Percentiles rank a stretch among this genome's conserved stretches.
Conservation (phyloP, 2,797 vertebrate species). For the Channa striata region DNA sequence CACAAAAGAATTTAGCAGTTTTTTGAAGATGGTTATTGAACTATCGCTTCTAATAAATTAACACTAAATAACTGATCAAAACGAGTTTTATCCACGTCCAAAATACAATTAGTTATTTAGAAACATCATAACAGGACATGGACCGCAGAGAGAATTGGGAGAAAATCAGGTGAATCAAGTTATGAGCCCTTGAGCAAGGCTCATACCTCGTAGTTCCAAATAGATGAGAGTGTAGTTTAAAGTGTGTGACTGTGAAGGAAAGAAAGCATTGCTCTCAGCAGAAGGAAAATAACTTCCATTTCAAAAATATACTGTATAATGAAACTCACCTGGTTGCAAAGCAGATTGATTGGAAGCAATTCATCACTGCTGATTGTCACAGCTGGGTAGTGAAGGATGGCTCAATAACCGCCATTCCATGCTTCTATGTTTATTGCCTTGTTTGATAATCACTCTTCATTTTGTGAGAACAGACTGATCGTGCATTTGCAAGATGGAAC, state of each 20-base stretch:
- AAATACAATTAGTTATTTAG: constrained; percentile 2
- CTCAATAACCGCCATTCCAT: constrained; percentile 57
- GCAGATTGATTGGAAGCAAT: constrained; percentile 44
- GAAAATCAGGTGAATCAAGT: not conserved
- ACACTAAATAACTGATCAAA: not conserved
- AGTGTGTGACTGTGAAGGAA: not conserved
- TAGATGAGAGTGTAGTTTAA: not conserved
- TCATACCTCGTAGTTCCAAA: too few relatives aligned
- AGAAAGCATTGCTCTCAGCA: not conserved
- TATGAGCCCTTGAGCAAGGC: not conserved
- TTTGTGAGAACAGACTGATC: constrained; percentile 40
- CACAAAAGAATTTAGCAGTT: not conserved
- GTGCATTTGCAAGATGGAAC: constrained; percentile 49
- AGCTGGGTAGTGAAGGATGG: constrained; percentile 55
- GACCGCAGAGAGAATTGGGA: too few relatives aligned
- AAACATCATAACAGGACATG: not conserved
- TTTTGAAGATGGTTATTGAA: too few relatives aligned
- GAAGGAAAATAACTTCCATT: constrained; percentile 1
- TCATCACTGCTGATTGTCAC: constrained; percentile 47
- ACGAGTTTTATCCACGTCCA: constrained; percentile 18
- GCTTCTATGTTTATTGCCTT: constrained; percentile 59
- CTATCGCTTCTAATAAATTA: not conserved
- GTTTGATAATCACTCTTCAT: constrained; percentile 61
- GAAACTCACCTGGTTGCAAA: constrained; percentile 34
- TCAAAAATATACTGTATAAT: constrained; percentile 21